phyloP scores from a whole-genome alignment of 2,797 vertebrate species.

The Anguilla anguilla region DNA sequence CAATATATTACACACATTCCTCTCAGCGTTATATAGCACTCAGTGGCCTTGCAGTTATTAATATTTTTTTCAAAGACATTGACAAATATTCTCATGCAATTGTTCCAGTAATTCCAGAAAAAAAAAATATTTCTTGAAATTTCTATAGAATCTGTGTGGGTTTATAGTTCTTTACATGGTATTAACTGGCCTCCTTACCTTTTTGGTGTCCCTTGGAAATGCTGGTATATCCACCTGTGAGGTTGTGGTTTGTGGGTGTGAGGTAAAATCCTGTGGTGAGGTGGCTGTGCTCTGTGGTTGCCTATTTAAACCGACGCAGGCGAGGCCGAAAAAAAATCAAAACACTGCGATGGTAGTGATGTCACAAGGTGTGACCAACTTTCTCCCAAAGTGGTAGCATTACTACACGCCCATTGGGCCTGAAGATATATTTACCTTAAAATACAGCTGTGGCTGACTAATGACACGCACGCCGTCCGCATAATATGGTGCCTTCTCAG shows the following conservation, averaged over 20 bases:
- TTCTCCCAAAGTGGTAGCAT: conserved; percentile 21
- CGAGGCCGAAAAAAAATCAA: conserved; percentile 12
- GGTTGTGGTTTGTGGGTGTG: not conserved
- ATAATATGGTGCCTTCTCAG: conserved; percentile 34
- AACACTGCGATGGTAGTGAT: conserved; percentile 17
- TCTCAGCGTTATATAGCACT: not conserved
- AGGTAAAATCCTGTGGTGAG: conserved; percentile 6
- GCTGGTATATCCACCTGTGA: conserved; percentile 2
- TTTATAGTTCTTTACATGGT: not conserved
- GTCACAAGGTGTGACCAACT: conserved; percentile 30
- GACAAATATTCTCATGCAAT: not conserved
- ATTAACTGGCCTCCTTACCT: conserved; percentile 15
- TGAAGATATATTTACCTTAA: conserved; percentile 36
- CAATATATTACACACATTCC: conserved; percentile 17
- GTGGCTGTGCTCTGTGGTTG: not conserved
- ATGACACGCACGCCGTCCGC: conserved; percentile 26
- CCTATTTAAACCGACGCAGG: conserved; percentile 34
- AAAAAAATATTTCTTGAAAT: not conserved
- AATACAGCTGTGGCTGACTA: conserved; percentile 26
- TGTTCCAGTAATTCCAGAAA: not conserved
- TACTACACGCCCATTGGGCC: conserved; percentile 18
- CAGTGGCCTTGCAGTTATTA: not conserved
- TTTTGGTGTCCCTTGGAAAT: not conserved
- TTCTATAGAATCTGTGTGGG: not conserved
- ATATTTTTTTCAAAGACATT: not conserved